Conservation (phyloP, 2,797 vertebrate species). For the Ptychadena robeensis region DNA sequence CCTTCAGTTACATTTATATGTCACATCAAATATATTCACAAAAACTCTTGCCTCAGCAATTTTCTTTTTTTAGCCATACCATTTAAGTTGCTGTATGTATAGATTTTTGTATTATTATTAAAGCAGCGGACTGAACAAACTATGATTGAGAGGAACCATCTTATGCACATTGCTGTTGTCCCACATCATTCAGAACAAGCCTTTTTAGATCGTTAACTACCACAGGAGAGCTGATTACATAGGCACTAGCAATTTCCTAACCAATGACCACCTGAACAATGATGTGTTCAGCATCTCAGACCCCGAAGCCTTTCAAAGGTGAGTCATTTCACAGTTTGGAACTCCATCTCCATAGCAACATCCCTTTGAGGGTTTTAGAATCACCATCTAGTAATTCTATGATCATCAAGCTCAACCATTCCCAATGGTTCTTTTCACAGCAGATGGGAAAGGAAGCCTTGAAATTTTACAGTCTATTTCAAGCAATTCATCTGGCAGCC, state of each 20-base stretch:
- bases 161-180: slow-evolving; percentile 96
- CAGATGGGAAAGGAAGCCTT: slow-evolving; percentile 95
- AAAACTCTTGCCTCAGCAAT: neutral
- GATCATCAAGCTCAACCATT: slow-evolving; percentile 99
- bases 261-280: slow-evolving; percentile 99
- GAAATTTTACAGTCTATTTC: slow-evolving; percentile 99
- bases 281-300: slow-evolving; percentile 99
- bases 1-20: slow-evolving; percentile 15
- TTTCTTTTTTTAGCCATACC: neutral
- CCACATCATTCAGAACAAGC: slow-evolving; percentile 99
- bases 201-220: slow-evolving; percentile 99
- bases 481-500: slow-evolving; percentile 99
- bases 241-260: slow-evolving; percentile 99
- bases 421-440: slow-evolving; percentile 99
- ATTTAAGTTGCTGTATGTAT: slow-evolving; percentile 62
- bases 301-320: slow-evolving; percentile 99
- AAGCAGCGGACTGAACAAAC: slow-evolving; percentile 68
- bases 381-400: slow-evolving; percentile 99
- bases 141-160: slow-evolving; percentile 90
- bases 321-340: slow-evolving; percentile 99
- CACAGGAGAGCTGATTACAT: slow-evolving; percentile 99
- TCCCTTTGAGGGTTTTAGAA: slow-evolving; percentile 99
- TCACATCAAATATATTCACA: neutral
- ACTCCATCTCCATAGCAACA: slow-evolving; percentile 99
- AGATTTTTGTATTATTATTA: slow-evolving; percentile 46